phyloP scores from a whole-genome alignment of 2,797 vertebrate species.

The Acanthurus lineatus region DNA sequence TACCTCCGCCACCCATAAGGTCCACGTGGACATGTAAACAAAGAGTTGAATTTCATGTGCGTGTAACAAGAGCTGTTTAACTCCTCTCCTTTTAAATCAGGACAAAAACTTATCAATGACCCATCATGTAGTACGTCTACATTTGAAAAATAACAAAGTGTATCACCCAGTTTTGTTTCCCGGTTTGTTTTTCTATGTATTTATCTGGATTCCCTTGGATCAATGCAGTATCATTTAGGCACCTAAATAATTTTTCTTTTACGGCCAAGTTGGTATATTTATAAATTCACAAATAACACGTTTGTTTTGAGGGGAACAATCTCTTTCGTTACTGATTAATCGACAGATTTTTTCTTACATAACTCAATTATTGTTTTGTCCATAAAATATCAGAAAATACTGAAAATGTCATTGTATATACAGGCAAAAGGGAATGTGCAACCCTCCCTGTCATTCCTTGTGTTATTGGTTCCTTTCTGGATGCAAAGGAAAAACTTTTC shows the following conservation, averaged over 20 bases:
- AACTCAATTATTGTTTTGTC: neutral
- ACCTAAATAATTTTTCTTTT: neutral
- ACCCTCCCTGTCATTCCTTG: neutral
- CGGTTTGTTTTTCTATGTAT: neutral
- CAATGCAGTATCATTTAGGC: too few relatives aligned
- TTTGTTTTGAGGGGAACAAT: neutral
- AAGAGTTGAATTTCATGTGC: too few relatives aligned
- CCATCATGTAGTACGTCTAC: neutral
- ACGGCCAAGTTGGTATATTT: neutral
- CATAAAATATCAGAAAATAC: neutral
- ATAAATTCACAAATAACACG: neutral
- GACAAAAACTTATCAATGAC: too few relatives aligned
- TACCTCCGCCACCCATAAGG: too few relatives aligned
- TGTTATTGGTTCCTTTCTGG: constrained; percentile 21
- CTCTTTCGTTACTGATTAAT: neutral
- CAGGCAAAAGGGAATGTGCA: neutral
- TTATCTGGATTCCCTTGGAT: too few relatives aligned
- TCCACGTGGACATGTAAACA: too few relatives aligned
- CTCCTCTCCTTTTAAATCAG: too few relatives aligned
- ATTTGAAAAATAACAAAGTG: neutral
- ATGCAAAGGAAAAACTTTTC: constrained; percentile 37
- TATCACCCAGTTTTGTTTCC: neutral
- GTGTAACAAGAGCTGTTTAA: too few relatives aligned
- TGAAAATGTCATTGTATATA: neutral
- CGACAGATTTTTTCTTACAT: neutral